Conservation (phyloP, 30 jellyfish, hydroid and myxozoan genomes). For the Aurelia sp. region DNA sequence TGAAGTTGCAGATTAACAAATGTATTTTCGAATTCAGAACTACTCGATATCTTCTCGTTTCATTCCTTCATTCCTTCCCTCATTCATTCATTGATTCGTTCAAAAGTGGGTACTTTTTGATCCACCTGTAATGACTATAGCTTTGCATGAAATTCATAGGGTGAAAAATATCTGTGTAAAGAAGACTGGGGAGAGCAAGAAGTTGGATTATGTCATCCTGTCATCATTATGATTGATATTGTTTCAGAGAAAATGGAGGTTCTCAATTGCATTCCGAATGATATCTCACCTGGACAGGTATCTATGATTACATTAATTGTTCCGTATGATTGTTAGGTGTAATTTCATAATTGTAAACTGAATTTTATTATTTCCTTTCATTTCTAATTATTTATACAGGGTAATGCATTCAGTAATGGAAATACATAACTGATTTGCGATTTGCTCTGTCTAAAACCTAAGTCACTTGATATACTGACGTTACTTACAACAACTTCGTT, state of each 20-base stretch:
- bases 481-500: too few relatives aligned
- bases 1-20: too few relatives aligned
- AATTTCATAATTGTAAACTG: too few relatives aligned
- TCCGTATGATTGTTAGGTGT: neutral
- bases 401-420: too few relatives aligned
- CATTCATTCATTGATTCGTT: neutral
- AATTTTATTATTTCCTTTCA: too few relatives aligned
- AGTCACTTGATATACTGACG: too few relatives aligned
- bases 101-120: neutral
- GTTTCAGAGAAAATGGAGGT: neutral
- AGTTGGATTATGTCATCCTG: constrained; percentile 27
- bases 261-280: constrained; percentile 19
- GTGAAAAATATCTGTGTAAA: constrained; percentile 61
- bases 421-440: too few relatives aligned
- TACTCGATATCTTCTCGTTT: too few relatives aligned
- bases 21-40: too few relatives aligned
- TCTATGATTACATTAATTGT: neutral
- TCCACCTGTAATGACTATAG: neutral
- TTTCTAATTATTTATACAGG: too few relatives aligned
- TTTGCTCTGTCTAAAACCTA: too few relatives aligned
- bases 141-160: constrained; percentile 5
- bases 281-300: constrained; percentile 76
- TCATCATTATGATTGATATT: constrained; percentile 37
- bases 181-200: constrained; percentile 95
- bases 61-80: too few relatives aligned